phyloP scores from a whole-genome alignment of 2,797 vertebrate species.

The Onychomys torridus region DNA sequence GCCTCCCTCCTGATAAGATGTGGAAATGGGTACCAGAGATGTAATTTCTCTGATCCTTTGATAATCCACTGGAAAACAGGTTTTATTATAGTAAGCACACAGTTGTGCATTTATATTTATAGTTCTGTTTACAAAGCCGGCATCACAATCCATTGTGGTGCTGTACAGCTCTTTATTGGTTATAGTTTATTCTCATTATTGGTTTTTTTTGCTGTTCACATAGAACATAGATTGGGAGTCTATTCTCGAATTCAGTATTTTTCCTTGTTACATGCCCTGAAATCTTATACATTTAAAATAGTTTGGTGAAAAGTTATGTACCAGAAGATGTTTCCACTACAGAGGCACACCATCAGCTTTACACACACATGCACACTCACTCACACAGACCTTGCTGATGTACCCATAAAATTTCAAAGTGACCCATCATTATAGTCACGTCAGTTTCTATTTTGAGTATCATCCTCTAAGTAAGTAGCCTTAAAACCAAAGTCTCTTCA shows the following conservation, averaged over 20 bases:
- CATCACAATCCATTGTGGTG: neutral
- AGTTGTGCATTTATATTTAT: neutral
- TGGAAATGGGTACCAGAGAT: rapidly evolving
- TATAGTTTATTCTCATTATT: neutral
- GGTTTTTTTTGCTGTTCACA: neutral
- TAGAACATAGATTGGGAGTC: neutral
- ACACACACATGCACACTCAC: neutral
- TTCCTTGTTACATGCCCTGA: neutral
- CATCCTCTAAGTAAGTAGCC: neutral
- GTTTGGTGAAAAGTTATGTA: neutral
- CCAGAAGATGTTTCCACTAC: neutral
- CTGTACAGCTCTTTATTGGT: neutral
- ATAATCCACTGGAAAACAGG: neutral
- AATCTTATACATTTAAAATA: neutral
- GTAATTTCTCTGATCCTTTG: neutral
- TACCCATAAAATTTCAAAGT: constrained; percentile 34
- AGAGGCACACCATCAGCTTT: neutral
- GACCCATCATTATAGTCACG: neutral
- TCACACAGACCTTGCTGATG: neutral
- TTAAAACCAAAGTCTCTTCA: neutral
- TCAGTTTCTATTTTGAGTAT: neutral
- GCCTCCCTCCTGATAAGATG: neutral
- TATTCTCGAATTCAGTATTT: neutral
- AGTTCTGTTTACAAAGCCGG: neutral
- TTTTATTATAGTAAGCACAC: neutral